Percentiles rank a stretch among this genome's conserved stretches.
phyloP scores from a whole-genome alignment of 2,797 vertebrate genomes.

The Acanthopagrus latus region DNA sequence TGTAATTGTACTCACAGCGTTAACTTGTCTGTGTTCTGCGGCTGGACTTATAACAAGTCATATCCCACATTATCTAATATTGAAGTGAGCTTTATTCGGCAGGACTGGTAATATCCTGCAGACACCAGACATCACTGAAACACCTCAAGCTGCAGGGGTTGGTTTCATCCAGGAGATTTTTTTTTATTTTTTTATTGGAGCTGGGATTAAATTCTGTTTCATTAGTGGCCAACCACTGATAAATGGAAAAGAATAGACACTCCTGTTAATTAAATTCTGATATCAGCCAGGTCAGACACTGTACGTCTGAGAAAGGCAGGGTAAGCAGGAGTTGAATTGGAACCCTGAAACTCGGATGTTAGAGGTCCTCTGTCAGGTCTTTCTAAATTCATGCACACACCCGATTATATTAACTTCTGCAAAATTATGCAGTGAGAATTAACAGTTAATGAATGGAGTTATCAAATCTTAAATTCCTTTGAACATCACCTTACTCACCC shows the following conservation, averaged over 20 bases:
- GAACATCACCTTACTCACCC: not conserved
- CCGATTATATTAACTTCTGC: not conserved
- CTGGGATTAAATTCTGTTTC: constrained; percentile 32
- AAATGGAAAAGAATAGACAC: constrained; percentile 21
- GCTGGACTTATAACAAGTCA: constrained; percentile 15
- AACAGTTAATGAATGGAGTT: not conserved
- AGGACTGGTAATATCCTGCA: constrained; percentile 40
- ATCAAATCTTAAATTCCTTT: not conserved
- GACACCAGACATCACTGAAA: constrained; percentile 31
- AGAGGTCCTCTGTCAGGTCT: not conserved
- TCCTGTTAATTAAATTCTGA: constrained; percentile 52
- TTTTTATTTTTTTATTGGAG: constrained; percentile 36
- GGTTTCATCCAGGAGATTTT: constrained; percentile 27
- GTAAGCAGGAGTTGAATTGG: constrained; percentile 8
- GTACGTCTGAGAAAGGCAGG: not conserved
- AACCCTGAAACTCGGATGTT: not conserved
- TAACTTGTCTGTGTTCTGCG: constrained; percentile 27
- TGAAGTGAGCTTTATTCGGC: constrained; percentile 66
- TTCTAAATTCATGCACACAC: not conserved
- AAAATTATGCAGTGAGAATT: not conserved
- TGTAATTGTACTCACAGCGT: not conserved
- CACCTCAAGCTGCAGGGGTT: constrained; percentile 33
- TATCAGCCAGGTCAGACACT: constrained; percentile 18
- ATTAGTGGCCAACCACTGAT: constrained; percentile 45
- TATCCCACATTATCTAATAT: constrained; percentile 35